Conservation (phyloP, 2,888 invertebrate species). For the Noctua comes region DNA sequence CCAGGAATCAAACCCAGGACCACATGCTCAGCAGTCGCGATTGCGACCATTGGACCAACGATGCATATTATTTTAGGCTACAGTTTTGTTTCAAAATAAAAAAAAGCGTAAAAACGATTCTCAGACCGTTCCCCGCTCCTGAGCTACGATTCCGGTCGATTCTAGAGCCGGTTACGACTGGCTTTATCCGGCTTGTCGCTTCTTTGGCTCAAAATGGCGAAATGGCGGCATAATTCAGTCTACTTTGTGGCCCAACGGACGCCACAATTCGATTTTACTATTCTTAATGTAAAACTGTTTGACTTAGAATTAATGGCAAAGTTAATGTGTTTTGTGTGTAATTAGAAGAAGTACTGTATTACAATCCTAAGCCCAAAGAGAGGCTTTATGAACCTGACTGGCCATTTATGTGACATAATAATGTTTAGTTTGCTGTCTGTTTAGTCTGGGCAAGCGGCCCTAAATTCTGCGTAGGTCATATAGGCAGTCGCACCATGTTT, state of each 20-base stretch:
- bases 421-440: too few relatives aligned
- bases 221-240: constrained; percentile 77
- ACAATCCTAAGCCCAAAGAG: neutral
- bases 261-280: constrained; percentile 72
- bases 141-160: constrained; percentile 59
- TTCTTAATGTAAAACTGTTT: constrained; percentile 58
- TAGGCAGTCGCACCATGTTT: too few relatives aligned
- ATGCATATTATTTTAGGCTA: too few relatives aligned
- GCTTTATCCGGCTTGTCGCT: constrained; percentile 78
- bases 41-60: too few relatives aligned
- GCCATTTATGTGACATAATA: neutral
- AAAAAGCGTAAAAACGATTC: neutral
- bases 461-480: too few relatives aligned
- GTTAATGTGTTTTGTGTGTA: constrained; percentile 32
- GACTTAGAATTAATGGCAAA: constrained; percentile 36
- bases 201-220: constrained; percentile 77
- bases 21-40: too few relatives aligned
- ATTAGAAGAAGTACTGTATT: neutral
- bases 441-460: too few relatives aligned
- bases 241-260: constrained; percentile 62
- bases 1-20: too few relatives aligned
- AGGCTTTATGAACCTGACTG: neutral
- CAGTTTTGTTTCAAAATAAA: neutral
- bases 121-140: constrained; percentile 45
- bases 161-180: constrained; percentile 72